Percentiles rank a stretch among this genome's conserved stretches.
Conservation (phyloP, 2,797 vertebrate species). For the Bucorvus abyssinicus region DNA sequence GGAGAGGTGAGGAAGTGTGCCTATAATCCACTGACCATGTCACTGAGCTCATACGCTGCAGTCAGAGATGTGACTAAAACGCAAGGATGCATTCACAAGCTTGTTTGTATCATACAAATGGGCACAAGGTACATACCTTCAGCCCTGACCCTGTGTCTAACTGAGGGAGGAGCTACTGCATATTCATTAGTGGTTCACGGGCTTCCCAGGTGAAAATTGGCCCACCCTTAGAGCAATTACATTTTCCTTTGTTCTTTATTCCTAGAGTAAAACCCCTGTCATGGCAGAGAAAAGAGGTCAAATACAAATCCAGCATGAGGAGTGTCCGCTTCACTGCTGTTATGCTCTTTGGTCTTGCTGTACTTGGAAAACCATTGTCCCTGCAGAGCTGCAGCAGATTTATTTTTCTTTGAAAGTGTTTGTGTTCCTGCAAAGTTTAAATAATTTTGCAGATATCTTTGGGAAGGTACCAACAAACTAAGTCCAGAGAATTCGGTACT, state of each 20-base stretch:
- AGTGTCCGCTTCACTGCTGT: not conserved
- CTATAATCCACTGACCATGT: not conserved
- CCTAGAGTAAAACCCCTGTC: not conserved
- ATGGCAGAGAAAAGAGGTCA: not conserved
- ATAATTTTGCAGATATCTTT: slow-evolving; percentile 7
- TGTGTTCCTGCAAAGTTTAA: not conserved
- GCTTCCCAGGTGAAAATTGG: not conserved
- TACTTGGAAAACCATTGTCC: not conserved
- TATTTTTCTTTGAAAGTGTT: not conserved
- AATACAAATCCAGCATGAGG: not conserved
- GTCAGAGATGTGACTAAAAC: not conserved
- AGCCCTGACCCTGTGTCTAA: not conserved
- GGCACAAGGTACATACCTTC: not conserved
- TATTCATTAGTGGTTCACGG: not conserved
- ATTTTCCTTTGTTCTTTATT: not conserved
- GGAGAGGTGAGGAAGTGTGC: not conserved
- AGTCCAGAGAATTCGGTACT: not conserved
- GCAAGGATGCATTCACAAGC: not conserved
- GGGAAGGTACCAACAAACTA: not conserved
- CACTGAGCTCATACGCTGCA: not conserved
- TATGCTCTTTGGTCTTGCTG: not conserved
- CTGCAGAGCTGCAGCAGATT: not conserved
- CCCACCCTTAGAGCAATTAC: not conserved
- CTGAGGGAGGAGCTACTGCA: not conserved
- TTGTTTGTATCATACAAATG: not conserved